Conservation (phyloP, 2,113 vertebrate genomes). For the Campylomormyrus tamandua region DNA sequence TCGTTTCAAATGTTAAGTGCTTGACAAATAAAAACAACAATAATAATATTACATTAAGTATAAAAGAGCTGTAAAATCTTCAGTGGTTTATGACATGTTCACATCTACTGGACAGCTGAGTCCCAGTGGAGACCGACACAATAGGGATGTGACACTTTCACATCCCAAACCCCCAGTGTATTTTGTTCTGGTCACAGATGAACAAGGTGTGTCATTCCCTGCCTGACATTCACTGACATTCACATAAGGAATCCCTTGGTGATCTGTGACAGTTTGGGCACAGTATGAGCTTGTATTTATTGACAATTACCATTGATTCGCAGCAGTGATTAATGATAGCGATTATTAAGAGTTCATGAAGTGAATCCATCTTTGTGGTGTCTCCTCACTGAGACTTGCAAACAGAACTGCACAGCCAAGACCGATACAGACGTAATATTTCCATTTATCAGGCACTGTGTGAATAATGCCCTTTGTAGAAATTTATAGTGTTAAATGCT, state of each 20-base stretch:
- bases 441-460: neutral
- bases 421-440: neutral
- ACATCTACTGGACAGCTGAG: neutral
- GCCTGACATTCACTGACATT: neutral
- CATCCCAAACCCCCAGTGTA: neutral
- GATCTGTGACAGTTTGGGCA: neutral
- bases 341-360: neutral
- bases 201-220: neutral
- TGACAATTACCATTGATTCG: neutral
- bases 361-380: neutral
- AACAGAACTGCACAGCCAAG: neutral
- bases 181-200: neutral
- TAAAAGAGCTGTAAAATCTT: neutral
- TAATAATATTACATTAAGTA: neutral
- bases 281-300: neutral
- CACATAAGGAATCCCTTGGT: neutral
- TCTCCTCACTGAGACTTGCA: neutral
- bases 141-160: neutral
- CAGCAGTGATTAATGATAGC: neutral
- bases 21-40: too few species aligned
- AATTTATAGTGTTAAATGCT: neutral
- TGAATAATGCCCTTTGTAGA: neutral
- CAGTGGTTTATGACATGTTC: neutral
- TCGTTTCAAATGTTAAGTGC: too few species aligned
- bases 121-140: neutral